phyloP scores from a whole-genome alignment of 2,888 invertebrate genomes.

The Latrodectus hesperus region DNA sequence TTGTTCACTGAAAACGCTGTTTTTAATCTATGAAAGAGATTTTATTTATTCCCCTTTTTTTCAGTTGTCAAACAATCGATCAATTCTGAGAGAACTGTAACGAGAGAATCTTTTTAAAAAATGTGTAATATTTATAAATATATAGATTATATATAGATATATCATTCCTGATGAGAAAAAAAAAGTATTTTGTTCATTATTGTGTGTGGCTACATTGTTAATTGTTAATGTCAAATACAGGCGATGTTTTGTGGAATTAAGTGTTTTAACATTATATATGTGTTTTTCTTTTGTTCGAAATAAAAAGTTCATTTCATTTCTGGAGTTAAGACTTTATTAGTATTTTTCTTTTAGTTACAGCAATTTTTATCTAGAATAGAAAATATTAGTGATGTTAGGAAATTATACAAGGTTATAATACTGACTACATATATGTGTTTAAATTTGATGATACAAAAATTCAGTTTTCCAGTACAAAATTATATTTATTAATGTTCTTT shows the following conservation, averaged over 20 bases:
- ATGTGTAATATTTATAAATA: conserved; percentile 3
- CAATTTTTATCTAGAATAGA: too few relatives aligned
- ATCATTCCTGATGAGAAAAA: background rate
- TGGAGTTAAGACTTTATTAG: conserved; percentile 1
- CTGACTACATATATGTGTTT: too few relatives aligned
- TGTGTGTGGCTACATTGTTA: conserved; percentile 1
- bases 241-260: conserved; percentile 10
- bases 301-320: conserved; percentile 57
- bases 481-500: too few relatives aligned
- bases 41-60: too few relatives aligned
- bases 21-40: too few relatives aligned
- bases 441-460: too few relatives aligned
- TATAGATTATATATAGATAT: conserved; percentile 1
- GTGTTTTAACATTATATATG: conserved; percentile 64
- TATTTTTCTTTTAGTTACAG: background rate
- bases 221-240: conserved; percentile 6
- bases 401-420: too few relatives aligned
- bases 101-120: background rate
- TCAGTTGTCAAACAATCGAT: background rate
- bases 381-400: too few relatives aligned
- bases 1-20: too few relatives aligned
- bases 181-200: conserved; percentile 1
- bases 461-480: too few relatives aligned
- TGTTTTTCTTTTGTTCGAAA: conserved; percentile 58
- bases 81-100: background rate